Evolutionary conservation across 1,140 invertebrate species (phyloP).

Genomic region (Nasonia longicornis): DNA sequence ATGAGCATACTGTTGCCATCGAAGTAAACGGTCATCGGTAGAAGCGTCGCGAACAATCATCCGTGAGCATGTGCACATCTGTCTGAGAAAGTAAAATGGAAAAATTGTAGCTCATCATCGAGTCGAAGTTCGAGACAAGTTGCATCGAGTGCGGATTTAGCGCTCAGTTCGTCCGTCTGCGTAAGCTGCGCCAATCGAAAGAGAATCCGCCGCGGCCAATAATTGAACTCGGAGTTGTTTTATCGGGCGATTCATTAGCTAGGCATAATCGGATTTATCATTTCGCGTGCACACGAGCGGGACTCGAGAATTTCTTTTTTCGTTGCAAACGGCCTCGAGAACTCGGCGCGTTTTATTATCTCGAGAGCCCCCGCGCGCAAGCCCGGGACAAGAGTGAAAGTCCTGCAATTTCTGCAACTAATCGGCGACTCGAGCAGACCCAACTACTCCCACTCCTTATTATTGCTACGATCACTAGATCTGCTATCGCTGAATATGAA

Average conservation of each 20-base stretch:
- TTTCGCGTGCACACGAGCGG: conserved; percentile 24
- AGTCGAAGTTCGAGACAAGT: conserved; percentile 12
- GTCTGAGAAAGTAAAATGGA: conserved; percentile 7
- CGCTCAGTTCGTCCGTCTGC: conserved; percentile 17
- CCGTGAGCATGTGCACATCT: conserved; percentile 3
- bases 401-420: conserved; percentile 38
- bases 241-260: conserved; percentile 26
- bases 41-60: conserved; percentile 16
- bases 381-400: not conserved
- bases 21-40: conserved; percentile 1
- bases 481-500: conserved; percentile 25
- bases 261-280: conserved; percentile 38
- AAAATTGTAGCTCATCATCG: conserved; percentile 25
- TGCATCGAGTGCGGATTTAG: conserved; percentile 16
- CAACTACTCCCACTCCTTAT: conserved; percentile 25
- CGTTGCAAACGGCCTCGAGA: conserved; percentile 30
- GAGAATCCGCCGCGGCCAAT: conserved; percentile 6
- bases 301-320: conserved; percentile 24
- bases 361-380: not conserved
- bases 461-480: conserved; percentile 49
- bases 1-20: conserved; percentile 47
- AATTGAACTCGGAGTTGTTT: conserved; percentile 29
- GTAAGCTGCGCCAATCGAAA: not conserved
- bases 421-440: conserved; percentile 32
- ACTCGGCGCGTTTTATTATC: conserved; percentile 16